These are phyloP conservation scores for Orestias chungarensis DNA, from an alignment of 2,797 vertebrate genomes.

Conservation along the genomic window DNA sequence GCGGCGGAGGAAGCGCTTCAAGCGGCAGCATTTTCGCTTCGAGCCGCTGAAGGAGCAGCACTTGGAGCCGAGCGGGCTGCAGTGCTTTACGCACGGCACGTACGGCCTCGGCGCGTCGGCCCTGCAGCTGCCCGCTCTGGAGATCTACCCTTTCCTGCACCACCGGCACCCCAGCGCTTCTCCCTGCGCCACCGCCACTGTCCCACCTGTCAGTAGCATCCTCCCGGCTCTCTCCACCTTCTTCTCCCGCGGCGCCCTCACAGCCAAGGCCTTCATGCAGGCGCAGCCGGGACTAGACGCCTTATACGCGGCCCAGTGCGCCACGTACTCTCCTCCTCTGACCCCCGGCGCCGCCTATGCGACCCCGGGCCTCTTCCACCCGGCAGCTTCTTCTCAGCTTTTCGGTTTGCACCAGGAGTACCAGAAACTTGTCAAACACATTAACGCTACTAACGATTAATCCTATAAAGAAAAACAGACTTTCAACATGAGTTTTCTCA, in stretches of 20 bases:
- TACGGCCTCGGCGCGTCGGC: constrained; percentile 73
- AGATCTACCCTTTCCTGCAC: constrained; percentile 77
- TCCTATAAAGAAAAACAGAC: constrained; percentile 1
- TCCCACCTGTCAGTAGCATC: constrained; percentile 79
- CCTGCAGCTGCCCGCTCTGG: constrained; percentile 77
- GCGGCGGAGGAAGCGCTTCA: constrained; percentile 88
- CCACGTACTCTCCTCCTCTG: constrained; percentile 61
- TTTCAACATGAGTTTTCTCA: constrained; percentile 61
- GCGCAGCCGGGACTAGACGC: constrained; percentile 65
- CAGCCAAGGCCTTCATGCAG: constrained; percentile 77
- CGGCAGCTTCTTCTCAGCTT: constrained; percentile 72
- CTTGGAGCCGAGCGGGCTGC: constrained; percentile 68
- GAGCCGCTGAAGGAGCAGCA: constrained; percentile 77
- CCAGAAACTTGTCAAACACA: constrained; percentile 72
- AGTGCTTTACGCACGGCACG: constrained; percentile 66
- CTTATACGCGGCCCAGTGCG: constrained; percentile 62
- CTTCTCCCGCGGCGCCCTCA: constrained; percentile 76
- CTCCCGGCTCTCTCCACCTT: constrained; percentile 81
- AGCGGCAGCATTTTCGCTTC: constrained; percentile 79
- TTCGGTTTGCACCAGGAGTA: constrained; percentile 77
- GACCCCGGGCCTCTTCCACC: constrained; percentile 72
- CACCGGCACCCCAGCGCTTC: constrained; percentile 69
- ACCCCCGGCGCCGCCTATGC: constrained; percentile 62
- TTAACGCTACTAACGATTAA: constrained; percentile 41
- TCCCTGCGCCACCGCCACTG: constrained; percentile 57